Evolutionary conservation across 92 coral and sea anemone species (phyloP).

Genomic region (Parazoanthus swiftii): DNA sequence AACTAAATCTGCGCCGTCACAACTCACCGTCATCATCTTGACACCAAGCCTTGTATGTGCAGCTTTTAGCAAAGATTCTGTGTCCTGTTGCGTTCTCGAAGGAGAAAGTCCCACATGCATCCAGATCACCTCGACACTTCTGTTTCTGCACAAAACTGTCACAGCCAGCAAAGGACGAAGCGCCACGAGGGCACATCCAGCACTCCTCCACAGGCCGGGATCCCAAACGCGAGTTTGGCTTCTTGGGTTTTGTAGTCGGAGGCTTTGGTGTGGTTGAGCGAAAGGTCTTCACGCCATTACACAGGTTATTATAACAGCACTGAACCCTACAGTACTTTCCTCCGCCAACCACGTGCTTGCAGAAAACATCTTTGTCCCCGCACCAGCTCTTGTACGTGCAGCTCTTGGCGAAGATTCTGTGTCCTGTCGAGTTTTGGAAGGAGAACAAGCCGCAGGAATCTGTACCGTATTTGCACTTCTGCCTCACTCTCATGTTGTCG

Average conservation of each 20-base stretch:
- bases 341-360: conserved; percentile 7
- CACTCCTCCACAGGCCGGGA: conserved; percentile 19
- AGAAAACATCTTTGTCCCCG: conserved; percentile 6
- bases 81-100: conserved; percentile 19
- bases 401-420: conserved; percentile 27
- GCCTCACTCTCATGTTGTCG: neutral
- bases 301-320: conserved; percentile 14
- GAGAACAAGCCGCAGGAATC: conserved; percentile 35
- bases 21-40: neutral
- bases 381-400: conserved; percentile 18
- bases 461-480: neutral
- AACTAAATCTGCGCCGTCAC: too few species aligned
- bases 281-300: conserved; percentile 12
- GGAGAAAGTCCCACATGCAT: conserved; percentile 30
- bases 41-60: conserved; percentile 17
- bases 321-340: conserved; percentile 32
- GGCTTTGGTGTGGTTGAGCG: neutral
- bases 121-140: neutral
- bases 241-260: neutral
- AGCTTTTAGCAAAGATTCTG: conserved; percentile 29
- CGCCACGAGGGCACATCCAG: conserved; percentile 38
- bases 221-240: neutral
- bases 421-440: conserved; percentile 13
- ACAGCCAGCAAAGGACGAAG: conserved; percentile 12
- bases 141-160: conserved; percentile 24